These are phyloP conservation scores for Eulemur coronatus DNA, from an alignment of 2,797 vertebrate genomes.

Conservation along the genomic window DNA sequence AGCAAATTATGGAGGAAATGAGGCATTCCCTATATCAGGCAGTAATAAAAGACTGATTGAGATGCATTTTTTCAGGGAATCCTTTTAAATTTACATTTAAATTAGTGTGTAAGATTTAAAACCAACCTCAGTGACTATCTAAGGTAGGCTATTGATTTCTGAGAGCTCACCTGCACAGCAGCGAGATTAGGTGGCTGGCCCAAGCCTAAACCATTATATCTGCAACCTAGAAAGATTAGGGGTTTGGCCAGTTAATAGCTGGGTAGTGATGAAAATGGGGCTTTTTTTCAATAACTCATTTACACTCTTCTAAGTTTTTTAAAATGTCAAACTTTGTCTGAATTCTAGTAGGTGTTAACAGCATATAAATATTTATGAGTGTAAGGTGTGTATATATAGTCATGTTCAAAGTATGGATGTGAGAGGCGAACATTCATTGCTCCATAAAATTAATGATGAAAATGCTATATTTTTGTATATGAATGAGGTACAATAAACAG, in stretches of 20 bases:
- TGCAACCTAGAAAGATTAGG: neutral
- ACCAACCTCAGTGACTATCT: neutral
- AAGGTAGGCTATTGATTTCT: neutral
- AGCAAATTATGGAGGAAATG: slow-evolving; percentile 46
- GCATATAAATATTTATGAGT: neutral
- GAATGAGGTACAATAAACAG: neutral
- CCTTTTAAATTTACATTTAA: neutral
- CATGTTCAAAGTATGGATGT: neutral
- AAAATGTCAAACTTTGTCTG: neutral
- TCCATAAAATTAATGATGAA: neutral
- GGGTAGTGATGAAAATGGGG: neutral
- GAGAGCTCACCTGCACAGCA: neutral
- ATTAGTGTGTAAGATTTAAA: neutral
- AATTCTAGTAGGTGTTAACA: neutral
- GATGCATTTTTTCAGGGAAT: neutral
- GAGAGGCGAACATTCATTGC: neutral
- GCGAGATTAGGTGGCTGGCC: neutral
- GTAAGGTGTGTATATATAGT: neutral
- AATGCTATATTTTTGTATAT: neutral
- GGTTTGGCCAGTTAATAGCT: neutral
- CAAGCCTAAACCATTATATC: neutral
- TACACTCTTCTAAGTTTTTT: neutral
- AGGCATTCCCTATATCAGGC: neutral
- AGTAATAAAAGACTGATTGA: neutral
- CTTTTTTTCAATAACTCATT: neutral